Evolutionary conservation across 2,888 invertebrate species (phyloP).

Genomic region (Andrena flavipes): DNA sequence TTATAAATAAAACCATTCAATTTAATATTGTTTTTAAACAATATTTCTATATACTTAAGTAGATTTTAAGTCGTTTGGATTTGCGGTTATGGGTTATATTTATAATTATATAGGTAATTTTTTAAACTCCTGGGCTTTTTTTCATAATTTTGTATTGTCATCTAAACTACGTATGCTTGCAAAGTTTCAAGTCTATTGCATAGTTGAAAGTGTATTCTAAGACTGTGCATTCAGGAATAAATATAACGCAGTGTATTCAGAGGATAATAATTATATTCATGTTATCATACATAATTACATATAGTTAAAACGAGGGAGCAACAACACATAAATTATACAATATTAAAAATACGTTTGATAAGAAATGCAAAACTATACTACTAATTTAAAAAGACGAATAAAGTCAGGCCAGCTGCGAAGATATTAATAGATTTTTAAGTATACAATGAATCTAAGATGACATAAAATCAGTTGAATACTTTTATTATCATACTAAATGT

Average conservation of each 20-base stretch:
- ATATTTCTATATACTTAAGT: too few species aligned
- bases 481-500: not conserved
- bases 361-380: not conserved
- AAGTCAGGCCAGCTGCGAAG: not conserved
- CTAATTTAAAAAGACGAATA: not conserved
- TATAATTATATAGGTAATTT: too few species aligned
- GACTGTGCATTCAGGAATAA: not conserved
- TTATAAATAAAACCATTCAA: too few species aligned
- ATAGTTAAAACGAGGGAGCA: not conserved
- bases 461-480: not conserved
- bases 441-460: not conserved
- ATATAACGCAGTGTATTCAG: not conserved
- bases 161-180: too few species aligned
- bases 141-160: too few species aligned
- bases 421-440: not conserved
- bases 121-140: too few species aligned
- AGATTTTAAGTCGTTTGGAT: too few species aligned
- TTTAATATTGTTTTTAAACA: too few species aligned
- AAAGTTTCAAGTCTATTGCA: too few species aligned
- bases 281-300: not conserved
- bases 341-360: not conserved
- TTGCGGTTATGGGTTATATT: too few species aligned
- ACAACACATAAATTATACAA: not conserved
- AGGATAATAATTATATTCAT: not conserved
- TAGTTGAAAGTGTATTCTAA: not conserved